A percentile compares a stretch with the other conserved stretches of the same genome.
Evolutionary conservation across 1,140 invertebrate genomes (phyloP).

Genomic region (Mylabris phalerata): DNA sequence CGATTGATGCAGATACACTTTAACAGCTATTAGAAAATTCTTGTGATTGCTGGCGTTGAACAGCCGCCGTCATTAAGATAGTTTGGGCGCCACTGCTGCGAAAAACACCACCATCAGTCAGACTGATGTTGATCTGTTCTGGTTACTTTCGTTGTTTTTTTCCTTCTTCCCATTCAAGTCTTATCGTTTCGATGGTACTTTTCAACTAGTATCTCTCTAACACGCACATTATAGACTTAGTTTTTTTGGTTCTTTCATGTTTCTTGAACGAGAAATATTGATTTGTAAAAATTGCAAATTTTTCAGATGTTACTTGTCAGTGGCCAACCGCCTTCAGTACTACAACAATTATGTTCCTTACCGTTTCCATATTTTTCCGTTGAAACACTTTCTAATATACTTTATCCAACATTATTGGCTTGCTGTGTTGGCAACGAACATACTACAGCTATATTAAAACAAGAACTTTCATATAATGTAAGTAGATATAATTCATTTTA

Average conservation of each 20-base stretch:
- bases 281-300: slow-evolving; percentile 27
- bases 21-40: no score
- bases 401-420: slow-evolving; percentile 83
- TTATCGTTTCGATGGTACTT: neutral
- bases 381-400: slow-evolving; percentile 59
- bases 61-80: neutral
- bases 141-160: neutral
- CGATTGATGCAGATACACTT: no score
- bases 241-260: neutral
- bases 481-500: slow-evolving; percentile 26
- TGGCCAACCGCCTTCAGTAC: slow-evolving; percentile 73
- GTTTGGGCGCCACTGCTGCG: neutral
- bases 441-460: slow-evolving; percentile 63
- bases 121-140: no score
- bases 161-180: neutral
- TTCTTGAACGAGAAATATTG: neutral
- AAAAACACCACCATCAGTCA: no score
- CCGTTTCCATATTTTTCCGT: slow-evolving; percentile 88
- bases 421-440: slow-evolving; percentile 66
- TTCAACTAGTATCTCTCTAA: neutral
- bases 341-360: slow-evolving; percentile 83
- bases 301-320: slow-evolving; percentile 68
- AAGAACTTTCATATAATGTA: slow-evolving; percentile 75
- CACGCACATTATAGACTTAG: neutral
- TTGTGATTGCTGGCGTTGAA: no score